A percentile compares a stretch with the other conserved stretches of the same genome.
Evolutionary conservation across 2,797 vertebrate species (phyloP).

Genomic region (Phalloptychus januarius): DNA sequence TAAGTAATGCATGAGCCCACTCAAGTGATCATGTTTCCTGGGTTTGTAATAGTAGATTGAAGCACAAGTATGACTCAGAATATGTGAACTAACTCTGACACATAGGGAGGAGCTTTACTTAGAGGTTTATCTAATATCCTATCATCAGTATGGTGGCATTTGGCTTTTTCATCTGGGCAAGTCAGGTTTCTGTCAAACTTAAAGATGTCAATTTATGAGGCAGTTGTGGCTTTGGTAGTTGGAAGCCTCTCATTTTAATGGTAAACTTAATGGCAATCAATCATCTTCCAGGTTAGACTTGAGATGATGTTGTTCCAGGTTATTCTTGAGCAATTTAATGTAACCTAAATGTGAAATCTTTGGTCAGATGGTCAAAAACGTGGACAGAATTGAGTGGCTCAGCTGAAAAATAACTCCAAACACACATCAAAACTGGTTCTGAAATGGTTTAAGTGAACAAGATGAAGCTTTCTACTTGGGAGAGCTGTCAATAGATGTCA

Average conservation of each 20-base stretch:
- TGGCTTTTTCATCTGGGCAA: neutral
- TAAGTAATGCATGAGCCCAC: neutral
- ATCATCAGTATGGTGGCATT: neutral
- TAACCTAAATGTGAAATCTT: neutral
- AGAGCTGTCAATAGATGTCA: neutral
- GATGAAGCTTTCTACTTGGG: neutral
- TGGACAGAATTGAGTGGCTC: too few relatives aligned
- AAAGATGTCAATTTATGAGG: neutral
- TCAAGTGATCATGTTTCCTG: neutral
- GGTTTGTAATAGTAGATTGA: neutral
- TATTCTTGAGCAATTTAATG: neutral
- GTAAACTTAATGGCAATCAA: neutral
- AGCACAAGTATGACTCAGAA: neutral
- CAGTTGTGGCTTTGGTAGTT: neutral
- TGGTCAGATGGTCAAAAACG: neutral
- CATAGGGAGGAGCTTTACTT: neutral
- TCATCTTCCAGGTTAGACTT: neutral
- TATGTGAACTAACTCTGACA: neutral
- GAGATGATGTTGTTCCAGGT: neutral
- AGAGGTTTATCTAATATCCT: neutral
- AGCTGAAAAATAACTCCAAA: neutral
- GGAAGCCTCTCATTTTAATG: neutral
- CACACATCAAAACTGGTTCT: too few relatives aligned
- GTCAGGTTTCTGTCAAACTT: neutral
- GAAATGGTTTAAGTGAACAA: too few relatives aligned